Evolutionary conservation across 1,140 invertebrate species (phyloP), one percentile per base, ranked within the genome.

Genomic region (Drosophila burlai): DNA sequence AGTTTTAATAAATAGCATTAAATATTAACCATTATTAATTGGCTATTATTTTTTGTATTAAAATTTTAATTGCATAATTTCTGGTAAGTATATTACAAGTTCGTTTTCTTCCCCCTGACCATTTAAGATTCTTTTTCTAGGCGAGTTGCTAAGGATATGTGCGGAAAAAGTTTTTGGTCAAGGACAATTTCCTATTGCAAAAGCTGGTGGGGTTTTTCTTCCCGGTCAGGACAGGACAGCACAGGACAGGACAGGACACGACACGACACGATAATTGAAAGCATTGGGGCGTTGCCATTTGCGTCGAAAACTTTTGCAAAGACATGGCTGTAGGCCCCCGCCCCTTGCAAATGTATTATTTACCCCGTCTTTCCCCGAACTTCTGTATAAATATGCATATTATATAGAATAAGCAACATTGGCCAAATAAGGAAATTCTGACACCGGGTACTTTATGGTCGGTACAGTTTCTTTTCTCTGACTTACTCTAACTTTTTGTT

Each of bases 241-340:
- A 24, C 49, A 52, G 16, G 49, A 52, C 49, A 45, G 29, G 34
- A 54, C 47, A 49, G 3, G 15, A 24, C 50, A 52, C 26, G 49
- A 52, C 49, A 45, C 36, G 34, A 54, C 47, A 75, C 52, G 60
- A 77, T 80, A 80, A 87, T 87, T 87, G 80, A 87, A 77, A 80
- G 83, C 83, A 80, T 83, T 64, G 55, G 61, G 52, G 61, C 80
- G 49, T 74, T 69, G 63, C 62, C 63, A 69, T 73, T 77, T 80
- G 78, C 26, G 38, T 29, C 45, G 13, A 50, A 67, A 61, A 59
- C 34, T 72, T 72, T 38, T 43, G 47, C 31, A 11, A 73, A 38
- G 71, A 72, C 54, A 36, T 15, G 21, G 21, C 54, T 49, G 40
- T n/a, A 29, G 45, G 54, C 45, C 21, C 18, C 34, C 29, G n/a